Base-by-base conservation (phyloP, 2,797 vertebrate genomes). In the Falco naumanni region DNA sequence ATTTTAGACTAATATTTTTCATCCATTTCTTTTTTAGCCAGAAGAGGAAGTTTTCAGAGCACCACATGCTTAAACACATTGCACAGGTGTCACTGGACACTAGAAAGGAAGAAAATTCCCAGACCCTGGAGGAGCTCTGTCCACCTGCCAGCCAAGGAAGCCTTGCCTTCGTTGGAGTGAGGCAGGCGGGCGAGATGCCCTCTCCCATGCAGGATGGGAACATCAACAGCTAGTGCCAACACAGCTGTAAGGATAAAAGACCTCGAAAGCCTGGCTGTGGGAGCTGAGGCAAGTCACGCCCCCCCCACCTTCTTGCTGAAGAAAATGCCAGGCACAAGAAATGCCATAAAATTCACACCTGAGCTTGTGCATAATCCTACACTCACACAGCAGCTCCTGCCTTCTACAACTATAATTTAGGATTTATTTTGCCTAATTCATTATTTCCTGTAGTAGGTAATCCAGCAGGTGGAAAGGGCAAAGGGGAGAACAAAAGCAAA, bases 1-100 rank as follows among this genome's bases (percentile, higher is more conserved):
- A 61, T 64, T 96, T 93, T 14, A 81, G 87, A 51, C 51, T 5
- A 37, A n/a, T 37, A 59, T 83, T 93, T 90, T 72, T 68, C 91
- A 82, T 6, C 61, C 24, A 7, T 20, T 29, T 70, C n/a, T 50
- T 11, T 47, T 79, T 28, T 3, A 70, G 79, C 47, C 82, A 86
- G 69, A 33, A 25, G 45, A 84, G 63, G 64, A 87, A 6, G n/a
- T 13, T 85, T 83, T 53, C 37, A 68, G 80, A 59, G 60, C 5
- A 1, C 16, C 66, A 34, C 50, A 37, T 11, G 2, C 43, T 9
- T 45, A 45, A 45, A 1, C 80, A 43, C 43, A 5, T 4, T 13
- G n/a, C 68, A 21, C 0, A 4, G 71, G 16, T 25, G n/a, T 4
- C 89, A 43, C 66, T 12, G 74, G 51, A 11, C 20, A 31, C 60